Evolutionary conservation across 1,140 invertebrate genomes (phyloP), one percentile per base, ranked within the genome.

Genomic region (roundworm (Caenorhabditis elegans)): DNA sequence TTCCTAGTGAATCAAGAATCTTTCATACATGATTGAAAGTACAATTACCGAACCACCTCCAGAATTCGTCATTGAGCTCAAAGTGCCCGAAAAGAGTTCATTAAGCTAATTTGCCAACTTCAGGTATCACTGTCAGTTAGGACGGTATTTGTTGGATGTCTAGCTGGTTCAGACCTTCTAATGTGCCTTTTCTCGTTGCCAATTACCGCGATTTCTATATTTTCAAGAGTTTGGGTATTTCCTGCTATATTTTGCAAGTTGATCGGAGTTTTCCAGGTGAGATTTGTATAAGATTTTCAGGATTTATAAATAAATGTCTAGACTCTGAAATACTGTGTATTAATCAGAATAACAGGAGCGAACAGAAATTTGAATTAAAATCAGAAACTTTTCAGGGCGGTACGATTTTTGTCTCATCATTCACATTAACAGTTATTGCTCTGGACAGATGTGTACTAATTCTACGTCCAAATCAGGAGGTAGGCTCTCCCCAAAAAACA

Each of bases 301-400:
- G n/a, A 19, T 49, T 19, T 26, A 53, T 19, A 15, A 6, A 53
- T 8, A n/a, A n/a, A n/a, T n/a, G n/a, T n/a, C n/a, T n/a, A n/a
- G n/a, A n/a, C n/a, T n/a, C n/a, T n/a, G n/a, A n/a, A n/a, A n/a
- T n/a, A n/a, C n/a, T n/a, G n/a, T n/a, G n/a, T n/a, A n/a, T n/a
- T n/a, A n/a, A n/a, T n/a, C n/a, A n/a, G n/a, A n/a, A n/a, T n/a
- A n/a, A n/a, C n/a, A n/a, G n/a, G n/a, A n/a, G n/a, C n/a, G n/a
- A n/a, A n/a, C n/a, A n/a, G n/a, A n/a, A n/a, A n/a, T n/a, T n/a
- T n/a, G n/a, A n/a, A n/a, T n/a, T n/a, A n/a, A n/a, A n/a, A n/a
- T n/a, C n/a, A n/a, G n/a, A n/a, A n/a, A n/a, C n/a, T n/a, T 85
- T 88, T 84, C 43, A 89, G 88, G 88, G 88, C n/a, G 89, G 89